Conservation (phyloP, 2,888 invertebrate species). For the Parnassius glacialis region DNA sequence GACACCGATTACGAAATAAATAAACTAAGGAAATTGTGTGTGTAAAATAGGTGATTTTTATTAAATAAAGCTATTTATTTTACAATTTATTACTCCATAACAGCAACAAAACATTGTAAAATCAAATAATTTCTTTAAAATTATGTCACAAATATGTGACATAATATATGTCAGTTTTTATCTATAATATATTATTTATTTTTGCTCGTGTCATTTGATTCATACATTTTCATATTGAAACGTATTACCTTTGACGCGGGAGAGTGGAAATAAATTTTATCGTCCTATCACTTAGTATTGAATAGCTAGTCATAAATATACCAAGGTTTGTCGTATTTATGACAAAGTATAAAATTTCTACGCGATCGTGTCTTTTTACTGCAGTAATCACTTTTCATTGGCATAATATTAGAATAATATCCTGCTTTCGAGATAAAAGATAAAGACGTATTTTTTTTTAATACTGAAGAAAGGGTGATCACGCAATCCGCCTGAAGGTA, state of each 20-base stretch:
- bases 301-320: conserved; percentile 65
- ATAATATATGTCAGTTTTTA: too few species aligned
- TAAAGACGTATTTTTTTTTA: too few species aligned
- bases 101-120: too few species aligned
- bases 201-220: conserved; percentile 34
- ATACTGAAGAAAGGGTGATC: too few species aligned
- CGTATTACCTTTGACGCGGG: conserved; percentile 42
- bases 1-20: too few species aligned
- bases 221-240: conserved; percentile 37
- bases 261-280: conserved; percentile 54
- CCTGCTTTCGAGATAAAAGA: not conserved
- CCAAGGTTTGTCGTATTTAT: conserved; percentile 75
- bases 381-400: conserved; percentile 42
- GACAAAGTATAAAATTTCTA: conserved; percentile 45
- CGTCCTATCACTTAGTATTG: conserved; percentile 71
- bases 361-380: conserved; percentile 35
- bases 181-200: not conserved
- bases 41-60: too few species aligned
- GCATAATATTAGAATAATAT: conserved; percentile 1
- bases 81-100: too few species aligned
- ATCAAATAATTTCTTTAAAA: too few species aligned
- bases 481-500: too few species aligned
- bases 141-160: too few species aligned
- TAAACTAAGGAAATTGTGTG: too few species aligned
- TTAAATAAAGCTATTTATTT: too few species aligned